Conservation (phyloP, 2,113 vertebrate species). For the Thamnophis sirtalis region DNA sequence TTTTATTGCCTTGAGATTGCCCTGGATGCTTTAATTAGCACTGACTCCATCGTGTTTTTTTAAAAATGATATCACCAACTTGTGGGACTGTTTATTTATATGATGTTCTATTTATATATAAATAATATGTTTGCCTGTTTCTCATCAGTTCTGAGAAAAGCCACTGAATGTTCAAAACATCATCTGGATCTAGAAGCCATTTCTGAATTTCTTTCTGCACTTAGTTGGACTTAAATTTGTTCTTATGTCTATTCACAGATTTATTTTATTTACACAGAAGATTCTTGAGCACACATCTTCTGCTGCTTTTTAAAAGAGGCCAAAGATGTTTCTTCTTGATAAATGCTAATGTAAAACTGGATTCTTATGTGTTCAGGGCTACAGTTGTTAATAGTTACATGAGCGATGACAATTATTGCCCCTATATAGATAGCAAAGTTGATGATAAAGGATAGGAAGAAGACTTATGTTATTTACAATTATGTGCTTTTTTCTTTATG, state of each 20-base stretch:
- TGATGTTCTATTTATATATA: slow-evolving; percentile 31
- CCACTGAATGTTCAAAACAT: not conserved
- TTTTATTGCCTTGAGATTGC: not conserved
- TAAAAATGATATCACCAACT: slow-evolving; percentile 31
- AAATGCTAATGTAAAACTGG: not conserved
- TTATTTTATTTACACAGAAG: not conserved
- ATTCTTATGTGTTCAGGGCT: not conserved
- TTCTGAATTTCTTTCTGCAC: not conserved
- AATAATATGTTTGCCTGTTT: not conserved
- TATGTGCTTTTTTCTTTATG: not conserved
- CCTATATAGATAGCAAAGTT: not conserved
- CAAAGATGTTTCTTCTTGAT: not conserved
- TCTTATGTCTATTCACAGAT: not conserved
- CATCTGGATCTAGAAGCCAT: not conserved
- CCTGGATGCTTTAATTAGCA: slow-evolving; percentile 17
- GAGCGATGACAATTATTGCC: not conserved
- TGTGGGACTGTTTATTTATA: slow-evolving; percentile 25
- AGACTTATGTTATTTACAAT: not conserved
- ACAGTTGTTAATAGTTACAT: not conserved
- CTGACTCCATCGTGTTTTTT: not conserved
- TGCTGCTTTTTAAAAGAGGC: not conserved
- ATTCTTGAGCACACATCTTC: not conserved
- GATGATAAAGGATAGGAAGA: not conserved
- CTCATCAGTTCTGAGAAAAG: slow-evolving; percentile 12
- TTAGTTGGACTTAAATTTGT: not conserved